Evolutionary conservation across 1,140 invertebrate genomes (phyloP).

Genomic region (Sminthurides bifidus): DNA sequence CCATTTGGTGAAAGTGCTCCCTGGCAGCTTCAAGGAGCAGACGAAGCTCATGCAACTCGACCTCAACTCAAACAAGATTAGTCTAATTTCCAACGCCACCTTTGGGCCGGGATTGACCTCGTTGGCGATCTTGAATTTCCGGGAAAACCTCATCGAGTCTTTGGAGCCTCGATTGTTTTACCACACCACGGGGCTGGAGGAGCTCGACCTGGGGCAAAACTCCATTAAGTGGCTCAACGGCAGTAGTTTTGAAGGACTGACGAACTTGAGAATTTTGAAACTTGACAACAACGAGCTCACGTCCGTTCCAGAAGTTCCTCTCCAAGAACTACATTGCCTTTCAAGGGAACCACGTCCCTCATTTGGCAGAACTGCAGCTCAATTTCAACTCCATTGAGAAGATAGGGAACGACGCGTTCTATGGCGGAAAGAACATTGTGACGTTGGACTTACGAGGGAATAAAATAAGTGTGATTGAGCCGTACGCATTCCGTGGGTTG

Average conservation of each 20-base stretch:
- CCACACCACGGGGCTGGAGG: conserved; percentile 59
- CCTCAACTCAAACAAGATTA: conserved; percentile 72
- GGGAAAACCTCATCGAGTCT: conserved; percentile 68
- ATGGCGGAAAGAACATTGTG: conserved; percentile 56
- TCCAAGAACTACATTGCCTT: conserved; percentile 33
- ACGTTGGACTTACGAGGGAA: conserved; percentile 67
- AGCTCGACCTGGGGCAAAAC: conserved; percentile 77
- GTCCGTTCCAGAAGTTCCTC: conserved; percentile 46
- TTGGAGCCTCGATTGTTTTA: conserved; percentile 62
- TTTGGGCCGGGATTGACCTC: conserved; percentile 60
- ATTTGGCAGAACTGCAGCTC: conserved; percentile 67
- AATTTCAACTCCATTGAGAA: conserved; percentile 65
- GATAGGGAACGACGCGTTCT: conserved; percentile 60
- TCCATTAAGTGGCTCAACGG: conserved; percentile 66
- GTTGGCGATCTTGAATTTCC: conserved; percentile 62
- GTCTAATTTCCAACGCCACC: conserved; percentile 56
- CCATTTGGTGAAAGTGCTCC: conserved; percentile 62
- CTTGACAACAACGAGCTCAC: conserved; percentile 73
- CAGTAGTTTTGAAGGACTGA: conserved; percentile 62
- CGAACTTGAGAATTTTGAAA: conserved; percentile 60
- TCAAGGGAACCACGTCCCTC: conserved; percentile 16
- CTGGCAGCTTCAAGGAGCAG: conserved; percentile 62
- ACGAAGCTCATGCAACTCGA: conserved; percentile 67
- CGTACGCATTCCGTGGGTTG: conserved; percentile 60
- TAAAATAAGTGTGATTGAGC: conserved; percentile 59